Evolutionary conservation across 1,140 invertebrate species (phyloP).

Genomic region (Neodiprion pinetum): DNA sequence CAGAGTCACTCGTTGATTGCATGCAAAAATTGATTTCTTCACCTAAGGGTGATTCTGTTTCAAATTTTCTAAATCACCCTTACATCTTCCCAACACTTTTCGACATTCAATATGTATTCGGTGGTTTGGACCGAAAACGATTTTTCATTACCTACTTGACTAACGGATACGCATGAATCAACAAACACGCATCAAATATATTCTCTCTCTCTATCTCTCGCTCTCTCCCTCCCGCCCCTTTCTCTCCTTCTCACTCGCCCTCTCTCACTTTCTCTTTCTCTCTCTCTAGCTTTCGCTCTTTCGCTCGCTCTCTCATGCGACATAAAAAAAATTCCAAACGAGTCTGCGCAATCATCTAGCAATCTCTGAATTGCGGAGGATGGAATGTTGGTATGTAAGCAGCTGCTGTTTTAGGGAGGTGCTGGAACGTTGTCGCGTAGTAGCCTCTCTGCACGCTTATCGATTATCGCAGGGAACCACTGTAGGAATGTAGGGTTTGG

Average conservation of each 20-base stretch:
- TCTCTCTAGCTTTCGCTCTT: constrained; percentile 8
- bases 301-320: constrained; percentile 24
- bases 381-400: not conserved
- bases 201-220: no score
- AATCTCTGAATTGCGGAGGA: not conserved
- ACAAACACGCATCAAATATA: no score
- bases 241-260: constrained; percentile 19
- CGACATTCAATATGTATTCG: no score
- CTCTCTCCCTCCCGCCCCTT: constrained; percentile 20
- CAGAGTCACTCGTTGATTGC: not conserved
- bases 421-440: constrained; percentile 5
- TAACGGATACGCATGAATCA: no score
- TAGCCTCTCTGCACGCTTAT: not conserved
- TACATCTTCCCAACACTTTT: no score
- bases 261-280: constrained; percentile 30
- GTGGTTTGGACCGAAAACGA: no score
- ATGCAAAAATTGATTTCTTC: not conserved
- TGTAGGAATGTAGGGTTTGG: constrained; percentile 31
- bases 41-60: no score
- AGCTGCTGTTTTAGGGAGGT: constrained; percentile 4
- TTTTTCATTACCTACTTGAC: no score
- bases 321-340: not conserved
- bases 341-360: constrained; percentile 6
- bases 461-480: not conserved
- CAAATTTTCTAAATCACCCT: no score